phyloP scores from a whole-genome alignment of 2,797 vertebrate species.

The Otus scops region DNA sequence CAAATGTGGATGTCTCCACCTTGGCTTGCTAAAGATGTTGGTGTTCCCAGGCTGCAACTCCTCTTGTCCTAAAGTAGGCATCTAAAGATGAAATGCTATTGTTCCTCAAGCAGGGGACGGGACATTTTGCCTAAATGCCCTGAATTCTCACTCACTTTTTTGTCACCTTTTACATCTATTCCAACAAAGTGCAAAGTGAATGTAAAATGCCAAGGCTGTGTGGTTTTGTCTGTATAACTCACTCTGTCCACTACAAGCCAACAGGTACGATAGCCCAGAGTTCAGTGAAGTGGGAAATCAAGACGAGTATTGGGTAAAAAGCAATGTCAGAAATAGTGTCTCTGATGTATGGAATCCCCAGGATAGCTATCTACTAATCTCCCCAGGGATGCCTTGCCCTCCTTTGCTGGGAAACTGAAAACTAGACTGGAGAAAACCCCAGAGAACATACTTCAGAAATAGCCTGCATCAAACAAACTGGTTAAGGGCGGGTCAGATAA shows the following conservation, averaged over 20 bases:
- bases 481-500: neutral
- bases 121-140: neutral
- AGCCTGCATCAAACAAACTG: neutral
- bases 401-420: neutral
- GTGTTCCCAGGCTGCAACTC: neutral
- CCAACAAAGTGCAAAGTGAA: neutral
- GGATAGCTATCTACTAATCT: neutral
- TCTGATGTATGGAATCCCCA: neutral
- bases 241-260: neutral
- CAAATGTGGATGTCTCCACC: neutral
- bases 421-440: neutral
- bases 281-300: neutral
- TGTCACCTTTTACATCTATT: neutral
- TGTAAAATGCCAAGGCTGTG: neutral
- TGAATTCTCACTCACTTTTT: neutral
- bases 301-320: neutral
- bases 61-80: neutral
- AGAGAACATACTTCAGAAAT: neutral
- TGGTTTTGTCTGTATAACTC: neutral
- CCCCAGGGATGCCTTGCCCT: neutral
- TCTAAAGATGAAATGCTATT: neutral
- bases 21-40: neutral
- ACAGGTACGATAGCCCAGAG: accelerated
- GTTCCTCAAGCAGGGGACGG: neutral
- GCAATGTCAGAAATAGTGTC: neutral